Evolutionary conservation across 2,888 invertebrate species (phyloP).

Genomic region (Lepetodrilus schrolli): DNA sequence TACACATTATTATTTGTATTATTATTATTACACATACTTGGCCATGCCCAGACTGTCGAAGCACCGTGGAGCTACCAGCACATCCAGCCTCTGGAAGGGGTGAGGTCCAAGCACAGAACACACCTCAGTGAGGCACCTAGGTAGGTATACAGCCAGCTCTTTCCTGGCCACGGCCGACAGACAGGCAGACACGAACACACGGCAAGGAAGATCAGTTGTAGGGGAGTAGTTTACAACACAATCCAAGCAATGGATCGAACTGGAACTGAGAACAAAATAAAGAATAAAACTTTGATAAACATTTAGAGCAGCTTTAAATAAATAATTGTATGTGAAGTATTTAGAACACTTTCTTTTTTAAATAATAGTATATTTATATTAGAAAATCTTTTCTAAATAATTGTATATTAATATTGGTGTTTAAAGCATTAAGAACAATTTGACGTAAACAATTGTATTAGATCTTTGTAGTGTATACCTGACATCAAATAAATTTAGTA

Average conservation of each 20-base stretch:
- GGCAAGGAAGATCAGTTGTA: not conserved
- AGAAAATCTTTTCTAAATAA: too few species aligned
- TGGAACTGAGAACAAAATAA: too few species aligned
- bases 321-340: too few species aligned
- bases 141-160: slow-evolving; percentile 59
- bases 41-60: slow-evolving; percentile 70
- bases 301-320: too few species aligned
- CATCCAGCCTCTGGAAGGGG: slow-evolving; percentile 73
- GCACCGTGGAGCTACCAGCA: slow-evolving; percentile 72
- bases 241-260: not conserved
- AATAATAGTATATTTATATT: too few species aligned
- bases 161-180: slow-evolving; percentile 30
- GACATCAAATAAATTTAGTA: too few species aligned
- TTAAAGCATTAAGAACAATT: too few species aligned
- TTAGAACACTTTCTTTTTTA: too few species aligned
- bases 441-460: too few species aligned
- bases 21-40: slow-evolving; percentile 47
- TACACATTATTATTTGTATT: not conserved
- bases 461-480: too few species aligned
- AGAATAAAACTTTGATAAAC: too few species aligned
- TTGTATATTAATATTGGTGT: too few species aligned
- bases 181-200: not conserved
- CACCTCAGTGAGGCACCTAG: slow-evolving; percentile 57
- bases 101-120: slow-evolving; percentile 68
- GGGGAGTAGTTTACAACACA: not conserved